Conservation (phyloP, 1,140 invertebrate genomes). For the Steinernema khuongi region DNA sequence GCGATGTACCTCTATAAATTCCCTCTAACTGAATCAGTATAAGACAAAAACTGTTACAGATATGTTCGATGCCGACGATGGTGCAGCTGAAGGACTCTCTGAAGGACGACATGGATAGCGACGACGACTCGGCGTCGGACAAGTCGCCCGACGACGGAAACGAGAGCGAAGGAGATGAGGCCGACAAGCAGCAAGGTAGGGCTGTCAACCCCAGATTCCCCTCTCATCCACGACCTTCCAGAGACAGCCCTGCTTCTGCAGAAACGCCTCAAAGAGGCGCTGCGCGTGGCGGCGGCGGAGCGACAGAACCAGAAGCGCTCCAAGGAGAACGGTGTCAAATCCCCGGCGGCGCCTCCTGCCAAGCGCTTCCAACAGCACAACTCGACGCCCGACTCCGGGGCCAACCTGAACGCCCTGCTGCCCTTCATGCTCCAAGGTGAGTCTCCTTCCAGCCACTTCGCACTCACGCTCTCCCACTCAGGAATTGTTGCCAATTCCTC, state of each 20-base stretch:
- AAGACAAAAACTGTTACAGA: conserved; percentile 10
- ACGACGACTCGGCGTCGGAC: conserved; percentile 8
- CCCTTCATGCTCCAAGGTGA: conserved; percentile 8
- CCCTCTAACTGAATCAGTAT: too few species aligned
- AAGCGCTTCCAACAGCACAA: background rate
- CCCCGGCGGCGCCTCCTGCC: background rate
- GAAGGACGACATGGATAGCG: background rate
- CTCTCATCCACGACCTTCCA: background rate
- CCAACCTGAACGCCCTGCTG: background rate
- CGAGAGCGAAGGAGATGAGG: background rate
- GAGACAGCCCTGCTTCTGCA: background rate
- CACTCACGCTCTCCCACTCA: background rate
- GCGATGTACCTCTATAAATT: too few species aligned
- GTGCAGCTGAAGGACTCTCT: background rate
- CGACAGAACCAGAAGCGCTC: background rate
- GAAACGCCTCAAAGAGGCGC: background rate
- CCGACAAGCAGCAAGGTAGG: conserved; percentile 10
- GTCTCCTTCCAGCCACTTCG: background rate
- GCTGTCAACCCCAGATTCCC: background rate
- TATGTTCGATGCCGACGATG: conserved; percentile 6
- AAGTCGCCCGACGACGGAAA: background rate
- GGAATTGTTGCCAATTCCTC: conserved; percentile 14
- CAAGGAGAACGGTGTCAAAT: background rate
- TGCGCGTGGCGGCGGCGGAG: background rate
- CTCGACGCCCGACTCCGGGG: background rate